Base-by-base conservation (phyloP, 2,888 invertebrate species). In the Cataglyphis livida region DNA sequence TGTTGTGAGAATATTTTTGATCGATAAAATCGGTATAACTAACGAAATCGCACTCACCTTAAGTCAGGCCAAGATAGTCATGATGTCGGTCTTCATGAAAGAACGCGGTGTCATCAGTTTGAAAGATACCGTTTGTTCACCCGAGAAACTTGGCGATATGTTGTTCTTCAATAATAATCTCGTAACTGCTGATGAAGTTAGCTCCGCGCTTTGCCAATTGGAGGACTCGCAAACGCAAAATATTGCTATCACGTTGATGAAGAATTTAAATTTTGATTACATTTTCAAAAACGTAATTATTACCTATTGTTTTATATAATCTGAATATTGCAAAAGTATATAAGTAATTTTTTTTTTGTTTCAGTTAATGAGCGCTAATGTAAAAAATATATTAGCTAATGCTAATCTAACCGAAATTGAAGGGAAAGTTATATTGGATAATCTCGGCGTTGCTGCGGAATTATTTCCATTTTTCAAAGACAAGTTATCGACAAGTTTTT, bases 141-240 rank as follows among this genome's bases (percentile, higher is more conserved):
- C 93, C 9, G 82, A 91, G 62, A 92, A 93, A 85, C 90, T 94
- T 38, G 82, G 86, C 38, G 92, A 92, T 15, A 92, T 94, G 86
- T 82, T 94, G 71, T 90, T 89, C 81, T 92, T 94, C 57, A 89
- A 91, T 57, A 82, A 84, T 25, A 84, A 85, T 18, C 73, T 85
- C 57, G 88, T 91, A 32, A 91, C 89, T 57, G 90, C 91, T n/a
- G 90, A 92, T 54, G 91, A 93, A 15, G 93, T 95, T n/a, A 93
- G 94, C 5, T 94, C 95, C 0, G 95, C 95, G 91, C 95, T 96
- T 90, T 96, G 96, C 65, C 94, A 92, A 0, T 86, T 96, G n/a
- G 87, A 91, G 1, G 95, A 95, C 32, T 90, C 93, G 0, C 93
- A 92, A 10, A 95, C 94, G 0, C 95, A 95, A 90, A 94, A 95